These are phyloP conservation scores for Prietella phreatophila DNA, from an alignment of 2,113 vertebrate genomes.

Conservation along the genomic window DNA sequence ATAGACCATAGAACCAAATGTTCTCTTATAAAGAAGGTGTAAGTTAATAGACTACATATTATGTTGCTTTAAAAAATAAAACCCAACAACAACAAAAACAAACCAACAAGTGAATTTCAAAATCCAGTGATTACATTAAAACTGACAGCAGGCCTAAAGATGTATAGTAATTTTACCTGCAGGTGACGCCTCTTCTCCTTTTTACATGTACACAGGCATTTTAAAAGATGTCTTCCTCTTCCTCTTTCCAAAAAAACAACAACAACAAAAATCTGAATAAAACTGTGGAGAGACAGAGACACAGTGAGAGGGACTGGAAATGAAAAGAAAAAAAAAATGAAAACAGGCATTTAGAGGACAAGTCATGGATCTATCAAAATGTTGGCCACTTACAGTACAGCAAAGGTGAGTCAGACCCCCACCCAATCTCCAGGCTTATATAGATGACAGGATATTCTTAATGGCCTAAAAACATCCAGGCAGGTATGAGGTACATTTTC, in stretches of 20 bases:
- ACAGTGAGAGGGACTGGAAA: background rate
- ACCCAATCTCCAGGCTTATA: conserved; percentile 34
- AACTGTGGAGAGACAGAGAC: background rate
- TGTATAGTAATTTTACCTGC: conserved; percentile 40
- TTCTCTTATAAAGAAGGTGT: background rate
- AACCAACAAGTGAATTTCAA: background rate
- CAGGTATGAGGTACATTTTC: conserved; percentile 52
- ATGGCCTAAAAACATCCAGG: conserved; percentile 50
- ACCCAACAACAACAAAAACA: too few relatives aligned
- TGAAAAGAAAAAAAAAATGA: conserved; percentile 42
- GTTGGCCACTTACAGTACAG: conserved; percentile 31
- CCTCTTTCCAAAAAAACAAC: too few relatives aligned
- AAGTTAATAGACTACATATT: background rate
- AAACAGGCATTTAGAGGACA: conserved; percentile 35
- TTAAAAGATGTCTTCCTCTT: conserved; percentile 33
- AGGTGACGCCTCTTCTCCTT: conserved; percentile 18
- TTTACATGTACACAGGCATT: conserved; percentile 19
- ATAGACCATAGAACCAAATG: background rate
- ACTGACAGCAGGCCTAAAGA: conserved; percentile 12
- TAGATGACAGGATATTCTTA: conserved; percentile 46
- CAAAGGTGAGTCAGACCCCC: conserved; percentile 24
- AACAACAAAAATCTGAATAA: background rate
- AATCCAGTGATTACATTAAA: background rate
- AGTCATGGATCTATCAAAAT: conserved; percentile 47
- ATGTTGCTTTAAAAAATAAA: too few relatives aligned